These are phyloP conservation scores for Micropterix aruncella DNA, from an alignment of 2,888 invertebrate genomes.

Conservation along the genomic window DNA sequence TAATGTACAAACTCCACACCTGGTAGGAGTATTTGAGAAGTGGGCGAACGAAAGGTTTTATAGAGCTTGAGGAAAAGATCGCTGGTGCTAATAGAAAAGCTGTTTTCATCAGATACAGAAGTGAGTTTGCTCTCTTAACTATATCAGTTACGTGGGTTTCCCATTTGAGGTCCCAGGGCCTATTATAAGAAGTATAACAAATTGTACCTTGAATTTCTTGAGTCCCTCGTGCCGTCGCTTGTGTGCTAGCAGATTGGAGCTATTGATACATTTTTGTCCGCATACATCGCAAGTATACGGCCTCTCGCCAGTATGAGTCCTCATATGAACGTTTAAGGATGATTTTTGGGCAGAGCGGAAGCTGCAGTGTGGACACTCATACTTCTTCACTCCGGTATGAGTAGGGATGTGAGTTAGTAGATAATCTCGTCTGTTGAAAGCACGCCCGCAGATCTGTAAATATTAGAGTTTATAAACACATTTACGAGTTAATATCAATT, in stretches of 20 bases:
- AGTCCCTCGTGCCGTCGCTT: conserved; percentile 22
- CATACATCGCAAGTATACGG: conserved; percentile 28
- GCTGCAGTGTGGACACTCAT: conserved; percentile 25
- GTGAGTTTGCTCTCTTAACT: too few species aligned
- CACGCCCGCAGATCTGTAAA: conserved; percentile 22
- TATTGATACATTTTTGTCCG: conserved; percentile 26
- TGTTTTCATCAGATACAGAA: too few species aligned
- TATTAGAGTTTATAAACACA: too few species aligned
- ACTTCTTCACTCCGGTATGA: conserved; percentile 23
- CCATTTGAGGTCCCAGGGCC: too few species aligned
- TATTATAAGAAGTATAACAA: too few species aligned
- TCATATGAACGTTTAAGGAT: conserved; percentile 26
- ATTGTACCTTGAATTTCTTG: conserved; percentile 24
- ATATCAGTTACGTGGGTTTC: too few species aligned
- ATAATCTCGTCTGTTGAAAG: conserved; percentile 26
- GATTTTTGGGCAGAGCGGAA: conserved; percentile 24
- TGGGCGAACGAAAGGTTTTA: too few species aligned
- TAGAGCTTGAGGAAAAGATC: too few species aligned
- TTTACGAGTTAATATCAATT: too few species aligned
- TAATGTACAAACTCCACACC: too few species aligned
- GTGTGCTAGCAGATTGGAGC: conserved; percentile 29
- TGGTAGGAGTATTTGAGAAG: too few species aligned
- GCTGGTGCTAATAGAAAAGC: too few species aligned
- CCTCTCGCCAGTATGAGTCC: conserved; percentile 30
- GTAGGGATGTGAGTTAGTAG: conserved; percentile 24